Evolutionary conservation across 2,888 invertebrate genomes (phyloP), one percentile per base, ranked within the genome.

Genomic region (Bimastos eiseni): DNA sequence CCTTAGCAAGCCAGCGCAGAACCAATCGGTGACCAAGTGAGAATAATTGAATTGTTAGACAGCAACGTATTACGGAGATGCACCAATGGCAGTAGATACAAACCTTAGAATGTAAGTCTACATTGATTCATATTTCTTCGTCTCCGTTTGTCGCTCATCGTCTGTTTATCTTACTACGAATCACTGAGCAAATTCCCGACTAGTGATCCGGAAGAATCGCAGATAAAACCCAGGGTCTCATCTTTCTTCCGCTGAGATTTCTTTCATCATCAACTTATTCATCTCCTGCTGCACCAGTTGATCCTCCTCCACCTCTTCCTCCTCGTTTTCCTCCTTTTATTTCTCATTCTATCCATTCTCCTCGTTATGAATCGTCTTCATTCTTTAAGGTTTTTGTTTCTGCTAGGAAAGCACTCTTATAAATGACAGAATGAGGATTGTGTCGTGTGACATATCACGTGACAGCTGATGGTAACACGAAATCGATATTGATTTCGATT

Each of bases 181-280:
- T 70, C 70, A n/a, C 13, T 70, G 70, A 30, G n/a, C 70, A n/a
- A n/a, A 70, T 70, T 49, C 49, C 49, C 17, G 41, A 13, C 41
- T 49, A 49, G 24, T 21, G 24, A 24, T 49, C 24, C 24, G 49
- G 24, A 49, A 49, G 70, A 70, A 70, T 5, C n/a, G 70, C 70
- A n/a, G 30, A 70, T 70, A 70, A 30, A n/a, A 8, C 49, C 24
- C 3, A 19, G 3, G 17, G 30, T 70, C n/a, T 70, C n/a, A 70
- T 70, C 70, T 70, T 70, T n/a, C n/a, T 70, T 70, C 70, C 70
- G 70, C 70, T 70, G n/a, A 70, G 30, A 70, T 70, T 70, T 70
- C 70, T 70, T n/a, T 70, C 70, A 70, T n/a, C 70, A n/a, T 11
- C 70, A n/a, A n/a, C n/a, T 30, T 8, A 70, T 70, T 70, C 70